phyloP scores from a whole-genome alignment of 2,888 invertebrate species.

The Trimorus sp. region DNA sequence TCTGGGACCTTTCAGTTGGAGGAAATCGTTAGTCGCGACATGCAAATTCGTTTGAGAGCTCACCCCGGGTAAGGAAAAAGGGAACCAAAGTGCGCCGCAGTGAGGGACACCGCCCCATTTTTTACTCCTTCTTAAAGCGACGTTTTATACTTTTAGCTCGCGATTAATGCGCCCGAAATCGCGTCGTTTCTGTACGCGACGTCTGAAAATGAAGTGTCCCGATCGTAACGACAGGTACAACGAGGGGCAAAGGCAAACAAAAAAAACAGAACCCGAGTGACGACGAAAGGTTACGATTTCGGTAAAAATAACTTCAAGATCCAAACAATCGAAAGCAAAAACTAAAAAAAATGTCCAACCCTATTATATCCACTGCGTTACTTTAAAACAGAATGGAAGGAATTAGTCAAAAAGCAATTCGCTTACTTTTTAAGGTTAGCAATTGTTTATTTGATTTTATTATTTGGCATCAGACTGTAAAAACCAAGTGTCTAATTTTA shows the following conservation, averaged over 20 bases:
- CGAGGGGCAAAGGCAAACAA: slow-evolving; percentile 30
- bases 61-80: slow-evolving; percentile 66
- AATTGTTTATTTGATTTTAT: no score
- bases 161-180: slow-evolving; percentile 77
- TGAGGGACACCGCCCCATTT: slow-evolving; percentile 68
- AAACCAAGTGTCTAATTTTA: no score
- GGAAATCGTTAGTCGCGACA: slow-evolving; percentile 80
- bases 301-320: no score
- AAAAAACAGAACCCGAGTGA: slow-evolving; percentile 1
- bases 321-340: no score
- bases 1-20: slow-evolving; percentile 72
- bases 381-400: no score
- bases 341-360: no score
- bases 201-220: slow-evolving; percentile 74
- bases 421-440: no score
- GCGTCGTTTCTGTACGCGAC: slow-evolving; percentile 70
- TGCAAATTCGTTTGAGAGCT: slow-evolving; percentile 79
- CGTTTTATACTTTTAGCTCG: slow-evolving; percentile 65
- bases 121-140: slow-evolving; percentile 63
- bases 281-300: no score
- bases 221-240: slow-evolving; percentile 35
- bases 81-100: slow-evolving; percentile 68
- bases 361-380: no score
- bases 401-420: no score
- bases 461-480: no score